phyloP scores from a whole-genome alignment of 2,888 invertebrate species.

The Eristalis arbustorum region DNA sequence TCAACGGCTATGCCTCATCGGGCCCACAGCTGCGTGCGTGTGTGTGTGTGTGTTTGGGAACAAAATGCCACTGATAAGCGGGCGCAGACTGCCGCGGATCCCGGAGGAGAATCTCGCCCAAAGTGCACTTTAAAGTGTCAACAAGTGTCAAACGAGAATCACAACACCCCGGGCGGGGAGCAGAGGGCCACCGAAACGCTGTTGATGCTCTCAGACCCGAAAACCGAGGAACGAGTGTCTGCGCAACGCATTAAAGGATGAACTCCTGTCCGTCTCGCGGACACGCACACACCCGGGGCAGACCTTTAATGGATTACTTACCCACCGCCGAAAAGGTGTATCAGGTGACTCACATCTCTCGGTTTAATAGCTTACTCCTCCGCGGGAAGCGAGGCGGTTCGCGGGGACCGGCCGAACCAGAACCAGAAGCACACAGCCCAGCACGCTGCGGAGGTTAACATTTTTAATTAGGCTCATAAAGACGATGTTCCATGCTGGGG shows the following conservation, averaged over 20 bases:
- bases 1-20: neutral
- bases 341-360: conserved; percentile 59
- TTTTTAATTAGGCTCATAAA: conserved; percentile 69
- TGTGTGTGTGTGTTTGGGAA: conserved; percentile 20
- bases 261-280: conserved; percentile 32
- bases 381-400: conserved; percentile 5
- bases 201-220: conserved; percentile 1
- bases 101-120: neutral
- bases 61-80: conserved; percentile 55
- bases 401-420: conserved; percentile 7
- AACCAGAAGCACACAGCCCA: conserved; percentile 44
- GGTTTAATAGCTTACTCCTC: conserved; percentile 56
- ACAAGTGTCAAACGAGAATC: conserved; percentile 62
- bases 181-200: neutral
- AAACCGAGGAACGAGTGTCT: conserved; percentile 46
- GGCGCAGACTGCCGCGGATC: neutral
- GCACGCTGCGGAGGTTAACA: conserved; percentile 44
- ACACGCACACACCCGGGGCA: neutral
- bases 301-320: conserved; percentile 61
- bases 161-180: conserved; percentile 8
- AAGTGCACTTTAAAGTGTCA: conserved; percentile 53
- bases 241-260: conserved; percentile 61
- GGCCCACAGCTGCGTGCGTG: neutral
- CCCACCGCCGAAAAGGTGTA: conserved; percentile 49
- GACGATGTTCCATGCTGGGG: conserved; percentile 10